Conservation (phyloP, 2,888 invertebrate genomes). For the Lysandra coridon region DNA sequence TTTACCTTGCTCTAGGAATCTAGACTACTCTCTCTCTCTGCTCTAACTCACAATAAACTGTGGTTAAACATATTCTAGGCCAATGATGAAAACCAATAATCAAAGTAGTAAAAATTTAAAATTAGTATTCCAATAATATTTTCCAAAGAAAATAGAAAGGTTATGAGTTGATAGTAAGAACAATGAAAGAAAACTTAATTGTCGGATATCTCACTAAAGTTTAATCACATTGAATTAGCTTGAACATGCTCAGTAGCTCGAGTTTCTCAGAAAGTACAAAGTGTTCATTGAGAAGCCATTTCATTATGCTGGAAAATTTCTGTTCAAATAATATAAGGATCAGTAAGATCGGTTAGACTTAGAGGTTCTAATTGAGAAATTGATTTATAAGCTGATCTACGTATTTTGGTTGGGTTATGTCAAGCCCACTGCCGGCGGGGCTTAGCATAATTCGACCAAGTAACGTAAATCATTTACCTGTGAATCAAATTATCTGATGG, state of each 20-base stretch:
- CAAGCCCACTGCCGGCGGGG: too few relatives aligned
- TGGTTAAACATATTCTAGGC: neutral
- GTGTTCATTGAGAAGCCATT: neutral
- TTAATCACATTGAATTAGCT: neutral
- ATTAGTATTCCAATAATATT: neutral
- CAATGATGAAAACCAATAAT: neutral
- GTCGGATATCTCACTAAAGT: constrained; percentile 18
- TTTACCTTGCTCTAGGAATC: too few relatives aligned
- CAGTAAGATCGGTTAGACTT: too few relatives aligned
- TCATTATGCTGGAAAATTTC: neutral
- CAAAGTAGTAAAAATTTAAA: neutral
- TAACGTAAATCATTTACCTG: too few relatives aligned
- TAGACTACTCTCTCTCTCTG: too few relatives aligned
- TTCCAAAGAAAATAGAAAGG: neutral
- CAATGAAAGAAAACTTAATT: neutral
- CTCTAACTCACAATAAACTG: too few relatives aligned
- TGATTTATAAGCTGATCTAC: too few relatives aligned
- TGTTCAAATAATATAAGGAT: neutral
- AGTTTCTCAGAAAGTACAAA: neutral
- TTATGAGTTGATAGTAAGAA: neutral
- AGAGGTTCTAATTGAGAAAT: too few relatives aligned
- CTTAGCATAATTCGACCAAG: too few relatives aligned
- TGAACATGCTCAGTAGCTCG: neutral
- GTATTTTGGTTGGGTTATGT: too few relatives aligned
- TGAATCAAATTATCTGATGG: too few relatives aligned